Base-by-base conservation (phyloP, 2,888 invertebrate genomes). In the Troglohyphantes excavatus region DNA sequence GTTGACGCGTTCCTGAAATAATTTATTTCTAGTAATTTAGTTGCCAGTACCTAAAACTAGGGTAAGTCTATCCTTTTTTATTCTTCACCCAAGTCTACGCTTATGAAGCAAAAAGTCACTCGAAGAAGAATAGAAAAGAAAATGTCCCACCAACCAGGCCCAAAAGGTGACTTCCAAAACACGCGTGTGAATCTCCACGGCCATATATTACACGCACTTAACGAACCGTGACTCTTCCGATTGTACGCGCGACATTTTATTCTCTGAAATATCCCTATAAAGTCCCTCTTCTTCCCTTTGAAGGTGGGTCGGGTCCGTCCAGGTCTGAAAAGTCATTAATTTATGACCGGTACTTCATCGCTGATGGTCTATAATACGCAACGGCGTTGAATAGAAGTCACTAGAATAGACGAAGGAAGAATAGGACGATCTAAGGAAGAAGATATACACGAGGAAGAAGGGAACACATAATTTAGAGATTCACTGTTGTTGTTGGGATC, bases 381-480 rank as follows among this genome's bases (percentile, higher is more conserved):
- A 72, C 39, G 26, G 3, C 5, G 39, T 13, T 87, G 86, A 79
- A 79, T 72, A n/a, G 73, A 23, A 29, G 23, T 46, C 78, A 11
- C 33, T 27, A 68, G 76, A 78, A 86, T 78, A 26, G 85, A 26
- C 53, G 7, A 9, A 19, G 67, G 72, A 23, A 85, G 68, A 85
- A 85, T 76, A 39, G 76, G 39, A 73, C 65, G 39, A 33, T 43
- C 63, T 39, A 59, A 59, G 53, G 26, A 33, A 53, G 46, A 73
- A n/a, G n/a, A n/a, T n/a, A n/a, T n/a, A 61, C 21, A 81, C 29
- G 53, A 27, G 23, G 26, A 21, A 76, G 59, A 26, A 85, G 65
- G 76, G 70, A 53, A 23, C 65, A 79, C 82, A 89, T 89, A 89
- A 89, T 89, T 89, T 89, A 89, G 88, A 89, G 88, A 89, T 89